Evolutionary conservation across 1,140 invertebrate species (phyloP).

Genomic region (Stegodyphus mimosarum): DNA sequence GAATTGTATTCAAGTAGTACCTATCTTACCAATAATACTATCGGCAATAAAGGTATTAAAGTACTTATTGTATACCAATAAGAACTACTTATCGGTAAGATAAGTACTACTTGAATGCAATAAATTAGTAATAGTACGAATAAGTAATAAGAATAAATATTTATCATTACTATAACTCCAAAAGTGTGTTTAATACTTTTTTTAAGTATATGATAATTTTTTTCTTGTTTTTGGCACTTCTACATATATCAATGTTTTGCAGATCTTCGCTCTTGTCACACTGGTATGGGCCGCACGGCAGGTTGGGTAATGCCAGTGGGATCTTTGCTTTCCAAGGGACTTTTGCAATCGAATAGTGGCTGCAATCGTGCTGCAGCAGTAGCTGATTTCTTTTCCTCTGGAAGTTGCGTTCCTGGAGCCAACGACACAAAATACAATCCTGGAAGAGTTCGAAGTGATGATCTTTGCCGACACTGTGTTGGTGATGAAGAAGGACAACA

Average conservation of each 20-base stretch:
- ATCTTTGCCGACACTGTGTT: constrained; percentile 61
- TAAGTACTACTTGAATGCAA: too few species aligned
- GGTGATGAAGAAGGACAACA: constrained; percentile 59
- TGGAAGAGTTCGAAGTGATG: constrained; percentile 42
- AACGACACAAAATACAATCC: constrained; percentile 61
- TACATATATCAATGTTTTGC: neutral
- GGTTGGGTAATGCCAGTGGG: constrained; percentile 72
- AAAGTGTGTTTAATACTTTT: neutral
- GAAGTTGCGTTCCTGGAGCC: constrained; percentile 62
- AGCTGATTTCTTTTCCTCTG: constrained; percentile 72
- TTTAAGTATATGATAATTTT: neutral
- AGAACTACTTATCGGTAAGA: too few species aligned
- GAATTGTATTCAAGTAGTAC: too few species aligned
- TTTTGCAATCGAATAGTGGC: constrained; percentile 67
- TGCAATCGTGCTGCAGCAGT: constrained; percentile 74
- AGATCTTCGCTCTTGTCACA: constrained; percentile 73
- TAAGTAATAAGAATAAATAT: too few species aligned
- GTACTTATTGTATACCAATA: too few species aligned
- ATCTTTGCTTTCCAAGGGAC: constrained; percentile 68
- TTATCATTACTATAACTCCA: neutral
- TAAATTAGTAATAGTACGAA: too few species aligned
- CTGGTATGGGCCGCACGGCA: constrained; percentile 65
- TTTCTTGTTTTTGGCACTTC: neutral
- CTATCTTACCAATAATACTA: too few species aligned
- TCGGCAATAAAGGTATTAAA: too few species aligned